A percentile compares a stretch with the other conserved stretches of the same genome.
These are phyloP conservation scores for Creontiades dilutus DNA, from an alignment of 2,888 invertebrate species.

Conservation along the genomic window DNA sequence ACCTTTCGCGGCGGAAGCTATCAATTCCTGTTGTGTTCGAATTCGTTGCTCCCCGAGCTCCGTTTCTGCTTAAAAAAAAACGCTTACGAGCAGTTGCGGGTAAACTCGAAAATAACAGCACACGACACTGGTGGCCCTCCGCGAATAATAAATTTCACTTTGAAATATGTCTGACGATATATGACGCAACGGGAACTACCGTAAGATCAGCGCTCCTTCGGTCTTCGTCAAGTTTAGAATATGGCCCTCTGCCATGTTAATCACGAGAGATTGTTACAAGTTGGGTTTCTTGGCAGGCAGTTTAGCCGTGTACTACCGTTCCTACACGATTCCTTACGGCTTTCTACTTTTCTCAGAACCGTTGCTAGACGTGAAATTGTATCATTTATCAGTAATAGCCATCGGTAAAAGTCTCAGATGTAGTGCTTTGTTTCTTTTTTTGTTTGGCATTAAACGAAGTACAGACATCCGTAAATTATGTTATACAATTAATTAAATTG, in stretches of 20 bases:
- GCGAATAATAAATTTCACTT: constrained; percentile 1
- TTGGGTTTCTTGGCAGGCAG: constrained; percentile 35
- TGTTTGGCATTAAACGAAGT: no score
- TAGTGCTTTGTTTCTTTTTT: no score
- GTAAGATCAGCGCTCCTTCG: constrained; percentile 35
- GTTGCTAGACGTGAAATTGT: not conserved
- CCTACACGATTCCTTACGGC: not conserved
- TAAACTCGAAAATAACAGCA: not conserved
- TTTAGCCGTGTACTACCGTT: not conserved
- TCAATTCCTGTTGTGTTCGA: not conserved
- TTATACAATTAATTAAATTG: no score
- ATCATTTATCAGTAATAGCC: no score
- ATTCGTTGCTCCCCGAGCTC: not conserved
- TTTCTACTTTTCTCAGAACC: not conserved
- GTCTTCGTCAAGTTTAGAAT: constrained; percentile 36
- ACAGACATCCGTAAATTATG: no score
- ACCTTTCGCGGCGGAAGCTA: constrained; percentile 13
- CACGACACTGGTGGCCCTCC: not conserved
- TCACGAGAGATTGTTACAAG: constrained; percentile 39
- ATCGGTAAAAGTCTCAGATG: no score
- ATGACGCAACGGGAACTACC: constrained; percentile 28
- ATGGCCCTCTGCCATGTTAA: constrained; percentile 36
- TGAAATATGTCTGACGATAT: constrained; percentile 24
- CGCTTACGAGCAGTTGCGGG: not conserved
- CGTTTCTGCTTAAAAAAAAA: not conserved